Percentiles rank a stretch among this genome's conserved stretches.
These are phyloP conservation scores for Gasterosteus aculeatus DNA, from an alignment of 2,113 vertebrate genomes.

Conservation along the genomic window DNA sequence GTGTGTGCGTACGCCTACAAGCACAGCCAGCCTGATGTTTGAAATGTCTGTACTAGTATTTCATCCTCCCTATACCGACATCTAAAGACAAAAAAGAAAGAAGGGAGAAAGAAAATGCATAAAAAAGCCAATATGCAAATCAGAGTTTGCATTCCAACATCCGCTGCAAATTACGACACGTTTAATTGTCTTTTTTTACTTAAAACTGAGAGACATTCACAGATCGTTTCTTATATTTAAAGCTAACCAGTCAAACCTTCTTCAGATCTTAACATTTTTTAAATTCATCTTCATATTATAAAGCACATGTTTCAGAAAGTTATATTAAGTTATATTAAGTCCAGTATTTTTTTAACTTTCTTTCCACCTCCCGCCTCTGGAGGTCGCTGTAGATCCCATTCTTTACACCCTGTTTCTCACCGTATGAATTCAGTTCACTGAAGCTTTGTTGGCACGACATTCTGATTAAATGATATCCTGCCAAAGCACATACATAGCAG, in stretches of 20 bases:
- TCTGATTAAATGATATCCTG: background rate
- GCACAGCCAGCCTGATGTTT: constrained; percentile 70
- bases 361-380: constrained; percentile 78
- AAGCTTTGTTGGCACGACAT: constrained; percentile 5
- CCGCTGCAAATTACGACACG: background rate
- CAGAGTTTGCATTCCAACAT: background rate
- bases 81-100: constrained; percentile 42
- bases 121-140: constrained; percentile 19
- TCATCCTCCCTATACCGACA: constrained; percentile 38
- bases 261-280: constrained; percentile 3
- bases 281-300: background rate
- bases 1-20: constrained; percentile 41
- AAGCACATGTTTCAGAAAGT: background rate
- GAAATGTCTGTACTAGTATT: constrained; percentile 65
- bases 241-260: background rate
- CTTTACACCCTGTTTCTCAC: constrained; percentile 26
- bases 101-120: background rate
- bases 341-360: background rate
- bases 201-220: constrained; percentile 3
- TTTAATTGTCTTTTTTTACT: background rate
- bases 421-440: background rate
- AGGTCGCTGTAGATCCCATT: constrained; percentile 82
- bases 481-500: background rate
- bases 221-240: background rate
- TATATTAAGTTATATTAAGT: background rate